Conservation (phyloP, 2,888 invertebrate species). For the Tortrix viridana region DNA sequence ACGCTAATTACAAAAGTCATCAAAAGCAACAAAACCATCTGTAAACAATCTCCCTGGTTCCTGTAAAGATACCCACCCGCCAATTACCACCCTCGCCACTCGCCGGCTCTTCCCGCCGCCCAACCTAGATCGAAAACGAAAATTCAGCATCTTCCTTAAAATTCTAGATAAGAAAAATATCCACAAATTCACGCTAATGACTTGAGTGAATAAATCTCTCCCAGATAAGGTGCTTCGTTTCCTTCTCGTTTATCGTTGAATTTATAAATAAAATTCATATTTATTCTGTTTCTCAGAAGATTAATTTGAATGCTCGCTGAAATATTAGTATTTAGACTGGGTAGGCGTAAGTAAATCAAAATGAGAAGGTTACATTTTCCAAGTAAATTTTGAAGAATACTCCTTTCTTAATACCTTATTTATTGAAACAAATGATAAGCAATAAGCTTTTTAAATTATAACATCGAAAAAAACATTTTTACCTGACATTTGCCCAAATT, state of each 20-base stretch:
- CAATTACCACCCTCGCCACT: conserved; percentile 75
- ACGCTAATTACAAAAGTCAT: conserved; percentile 9
- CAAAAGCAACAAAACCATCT: conserved; percentile 7
- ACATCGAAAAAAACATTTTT: too few species aligned
- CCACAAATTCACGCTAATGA: conserved; percentile 67
- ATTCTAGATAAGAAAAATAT: conserved; percentile 69
- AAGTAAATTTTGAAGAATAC: too few species aligned
- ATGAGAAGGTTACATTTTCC: too few species aligned
- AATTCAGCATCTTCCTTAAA: conserved; percentile 76
- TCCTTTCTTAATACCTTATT: too few species aligned
- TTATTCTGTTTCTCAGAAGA: conserved; percentile 24
- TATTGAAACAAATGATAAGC: too few species aligned
- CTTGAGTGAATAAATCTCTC: conserved; percentile 51
- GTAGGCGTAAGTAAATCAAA: background rate
- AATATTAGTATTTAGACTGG: conserved; percentile 23
- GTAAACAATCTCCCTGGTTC: conserved; percentile 26
- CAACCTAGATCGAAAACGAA: conserved; percentile 83
- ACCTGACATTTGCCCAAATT: too few species aligned
- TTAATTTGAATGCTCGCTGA: conserved; percentile 26
- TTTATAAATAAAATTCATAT: conserved; percentile 31
- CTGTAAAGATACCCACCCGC: conserved; percentile 77
- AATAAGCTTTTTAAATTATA: too few species aligned
- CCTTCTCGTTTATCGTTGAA: conserved; percentile 36
- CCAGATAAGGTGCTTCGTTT: conserved; percentile 38
- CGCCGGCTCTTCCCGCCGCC: conserved; percentile 74